Conservation (phyloP, 2,797 vertebrate species). For the Phrynocephalus guinanensis region DNA sequence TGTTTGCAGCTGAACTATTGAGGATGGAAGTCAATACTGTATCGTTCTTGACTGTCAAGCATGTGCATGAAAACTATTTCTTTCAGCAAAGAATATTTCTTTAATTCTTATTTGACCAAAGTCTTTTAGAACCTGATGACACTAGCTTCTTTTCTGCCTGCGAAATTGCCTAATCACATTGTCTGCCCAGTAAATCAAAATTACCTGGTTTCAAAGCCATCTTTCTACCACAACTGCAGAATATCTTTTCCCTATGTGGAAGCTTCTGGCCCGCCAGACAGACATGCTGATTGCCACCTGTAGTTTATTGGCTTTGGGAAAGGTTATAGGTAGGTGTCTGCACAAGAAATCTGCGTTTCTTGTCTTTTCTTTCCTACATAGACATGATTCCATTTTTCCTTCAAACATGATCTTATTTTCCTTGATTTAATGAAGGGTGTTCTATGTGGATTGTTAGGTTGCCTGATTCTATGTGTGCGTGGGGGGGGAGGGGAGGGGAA, state of each 20-base stretch:
- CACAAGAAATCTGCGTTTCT: neutral
- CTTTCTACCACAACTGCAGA: neutral
- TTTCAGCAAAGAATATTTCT: neutral
- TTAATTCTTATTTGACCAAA: neutral
- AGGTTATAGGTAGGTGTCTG: neutral
- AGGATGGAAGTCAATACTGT: neutral
- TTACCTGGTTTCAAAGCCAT: neutral
- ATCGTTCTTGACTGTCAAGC: neutral
- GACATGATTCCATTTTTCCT: neutral
- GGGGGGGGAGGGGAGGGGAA: neutral
- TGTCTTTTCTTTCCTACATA: neutral
- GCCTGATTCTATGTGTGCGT: neutral
- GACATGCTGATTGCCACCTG: neutral
- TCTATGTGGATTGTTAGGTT: neutral
- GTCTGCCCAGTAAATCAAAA: conserved; percentile 8
- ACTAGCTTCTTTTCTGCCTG: neutral
- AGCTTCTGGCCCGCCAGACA: neutral
- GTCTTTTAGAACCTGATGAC: neutral
- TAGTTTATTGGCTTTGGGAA: neutral
- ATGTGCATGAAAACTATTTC: neutral
- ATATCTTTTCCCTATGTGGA: neutral
- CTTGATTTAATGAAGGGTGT: no score
- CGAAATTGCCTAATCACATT: neutral
- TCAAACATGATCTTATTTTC: neutral
- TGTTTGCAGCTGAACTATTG: neutral